phyloP scores from a whole-genome alignment of 2,113 vertebrate genomes.

The Colius striatus region DNA sequence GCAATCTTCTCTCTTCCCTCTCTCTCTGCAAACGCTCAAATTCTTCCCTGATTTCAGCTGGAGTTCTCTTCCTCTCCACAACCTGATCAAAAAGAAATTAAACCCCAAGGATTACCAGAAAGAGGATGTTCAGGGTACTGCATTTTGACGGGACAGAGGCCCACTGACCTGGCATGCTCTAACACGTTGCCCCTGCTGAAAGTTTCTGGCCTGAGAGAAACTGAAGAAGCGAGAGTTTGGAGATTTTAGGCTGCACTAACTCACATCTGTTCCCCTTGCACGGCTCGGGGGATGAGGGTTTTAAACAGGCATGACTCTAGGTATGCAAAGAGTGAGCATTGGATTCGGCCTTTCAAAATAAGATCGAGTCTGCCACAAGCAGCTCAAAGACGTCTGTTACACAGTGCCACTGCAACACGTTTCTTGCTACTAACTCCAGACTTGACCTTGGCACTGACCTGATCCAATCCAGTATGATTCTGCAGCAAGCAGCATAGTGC shows the following conservation, averaged over 20 bases:
- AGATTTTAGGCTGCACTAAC: background rate
- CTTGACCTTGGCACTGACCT: background rate
- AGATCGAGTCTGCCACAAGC: background rate
- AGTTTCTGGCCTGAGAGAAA: background rate
- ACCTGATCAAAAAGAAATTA: slow-evolving; percentile 77
- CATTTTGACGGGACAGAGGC: background rate
- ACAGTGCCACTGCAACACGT: background rate
- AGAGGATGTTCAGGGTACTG: background rate
- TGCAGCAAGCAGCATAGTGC: background rate
- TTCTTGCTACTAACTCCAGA: background rate
- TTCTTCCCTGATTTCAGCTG: slow-evolving; percentile 95
- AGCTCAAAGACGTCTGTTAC: background rate
- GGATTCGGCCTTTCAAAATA: background rate
- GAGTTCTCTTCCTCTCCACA: slow-evolving; percentile 93
- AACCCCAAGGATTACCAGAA: background rate
- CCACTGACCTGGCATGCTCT: background rate
- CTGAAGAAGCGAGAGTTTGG: background rate
- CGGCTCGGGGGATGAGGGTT: background rate
- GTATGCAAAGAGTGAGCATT: background rate
- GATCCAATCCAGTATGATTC: background rate
- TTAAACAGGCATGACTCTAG: background rate
- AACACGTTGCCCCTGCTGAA: accelerated
- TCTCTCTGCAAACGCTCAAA: slow-evolving; percentile 95
- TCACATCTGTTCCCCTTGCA: background rate
- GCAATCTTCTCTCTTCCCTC: slow-evolving; percentile 91